Conservation (phyloP, 2,888 invertebrate species). For the Drosophila anomelani region DNA sequence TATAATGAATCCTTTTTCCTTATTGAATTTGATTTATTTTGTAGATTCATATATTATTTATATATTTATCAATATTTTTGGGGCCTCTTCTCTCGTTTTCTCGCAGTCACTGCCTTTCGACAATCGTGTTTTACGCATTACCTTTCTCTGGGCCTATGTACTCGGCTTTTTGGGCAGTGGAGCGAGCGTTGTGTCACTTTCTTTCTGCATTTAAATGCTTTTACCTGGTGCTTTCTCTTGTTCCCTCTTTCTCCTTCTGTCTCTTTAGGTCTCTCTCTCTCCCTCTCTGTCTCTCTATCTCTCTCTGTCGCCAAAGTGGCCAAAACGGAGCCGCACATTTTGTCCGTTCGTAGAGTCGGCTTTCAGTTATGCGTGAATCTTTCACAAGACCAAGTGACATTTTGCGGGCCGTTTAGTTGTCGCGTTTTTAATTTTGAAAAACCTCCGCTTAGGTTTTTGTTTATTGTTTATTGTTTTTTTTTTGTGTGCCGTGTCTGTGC, state of each 20-base stretch:
- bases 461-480: constrained; percentile 7
- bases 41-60: neutral
- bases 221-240: constrained; percentile 45
- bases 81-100: neutral
- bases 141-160: constrained; percentile 17
- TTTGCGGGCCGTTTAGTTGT: constrained; percentile 44
- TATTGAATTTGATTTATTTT: too few relatives aligned
- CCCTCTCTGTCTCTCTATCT: neutral
- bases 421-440: constrained; percentile 34
- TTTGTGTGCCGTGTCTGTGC: constrained; percentile 21
- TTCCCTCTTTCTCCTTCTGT: neutral
- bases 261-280: constrained; percentile 23
- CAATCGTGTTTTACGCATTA: neutral
- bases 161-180: constrained; percentile 38
- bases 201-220: constrained; percentile 56
- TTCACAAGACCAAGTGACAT: constrained; percentile 80
- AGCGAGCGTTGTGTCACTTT: constrained; percentile 67
- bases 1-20: too few relatives aligned
- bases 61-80: neutral
- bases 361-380: constrained; percentile 81
- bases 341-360: constrained; percentile 14
- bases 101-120: neutral
- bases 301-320: constrained; percentile 6
- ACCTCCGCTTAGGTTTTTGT: constrained; percentile 3
- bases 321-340: constrained; percentile 10